Evolutionary conservation across 2,113 vertebrate genomes (phyloP), one percentile per base, ranked within the genome.

Genomic region (Cryptomyrus ogoouensis): DNA sequence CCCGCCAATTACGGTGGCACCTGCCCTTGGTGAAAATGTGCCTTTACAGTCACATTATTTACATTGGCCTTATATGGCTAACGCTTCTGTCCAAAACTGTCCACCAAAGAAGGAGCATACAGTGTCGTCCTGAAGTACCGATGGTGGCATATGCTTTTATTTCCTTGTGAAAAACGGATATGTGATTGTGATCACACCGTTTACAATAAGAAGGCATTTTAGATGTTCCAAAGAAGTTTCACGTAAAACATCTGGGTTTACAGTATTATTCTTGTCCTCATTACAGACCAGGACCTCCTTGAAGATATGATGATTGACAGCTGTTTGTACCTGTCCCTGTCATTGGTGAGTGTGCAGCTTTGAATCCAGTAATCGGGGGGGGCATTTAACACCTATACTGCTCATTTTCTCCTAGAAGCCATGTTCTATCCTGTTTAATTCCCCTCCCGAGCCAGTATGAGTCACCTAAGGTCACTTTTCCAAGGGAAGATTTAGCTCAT

Each of bases 271-370:
- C 35, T 21, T 84, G 91, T 94, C 92, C 92, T 88, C 91, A 92
- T 92, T 91, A 5, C 92, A 98, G 98, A 98, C 96, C 97, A 98
- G 95, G 95, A 96, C 92, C 94, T 99, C 92, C 95, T 98, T 93
- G 98, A 99, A 96, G 95, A 95, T 91, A 94, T 99, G 50, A 91
- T 99, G 94, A 94, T 96, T 94, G 96, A 98, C 93, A 98, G 97
- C 92, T 93, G 91, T 90, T 93, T 94, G 92, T 96, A 96, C 90
- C 94, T 96, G 3, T 94, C 94, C 90, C 94, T 95, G 39, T 93
- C 94, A 93, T 94, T 98, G 94, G 98, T 99, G 95, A 97, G 97
- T 96, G 92, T 62, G 90, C 2, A 4, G 88, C 27, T 88, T 89
- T 88, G 87, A 86, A 21, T 49, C 2, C 39, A n/a, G 44, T 84